Evolutionary conservation across 1,140 invertebrate genomes (phyloP).

Genomic region (Galleria mellonella): DNA sequence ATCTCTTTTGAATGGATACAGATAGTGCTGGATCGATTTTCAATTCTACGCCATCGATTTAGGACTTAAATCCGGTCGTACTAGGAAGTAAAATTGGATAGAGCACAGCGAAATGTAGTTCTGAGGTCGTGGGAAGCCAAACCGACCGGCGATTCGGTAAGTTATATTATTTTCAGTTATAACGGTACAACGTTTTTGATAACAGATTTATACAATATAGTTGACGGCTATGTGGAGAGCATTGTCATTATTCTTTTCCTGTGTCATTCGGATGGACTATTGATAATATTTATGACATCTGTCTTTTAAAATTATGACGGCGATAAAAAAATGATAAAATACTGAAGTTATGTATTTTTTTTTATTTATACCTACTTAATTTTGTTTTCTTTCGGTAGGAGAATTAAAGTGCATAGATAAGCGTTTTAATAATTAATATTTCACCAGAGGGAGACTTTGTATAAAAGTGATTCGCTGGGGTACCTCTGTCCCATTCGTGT

Average conservation of each 20-base stretch:
- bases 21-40: slow-evolving; percentile 23
- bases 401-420: too few relatives aligned
- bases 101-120: slow-evolving; percentile 58
- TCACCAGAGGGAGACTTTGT: too few relatives aligned
- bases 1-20: slow-evolving; percentile 53
- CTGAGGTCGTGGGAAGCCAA: slow-evolving; percentile 64
- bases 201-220: slow-evolving; percentile 22
- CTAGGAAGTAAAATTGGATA: slow-evolving; percentile 67
- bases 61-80: slow-evolving; percentile 28
- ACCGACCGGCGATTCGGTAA: slow-evolving; percentile 49
- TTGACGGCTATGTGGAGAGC: slow-evolving; percentile 1
- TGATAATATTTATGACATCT: slow-evolving; percentile 8
- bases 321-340: too few relatives aligned
- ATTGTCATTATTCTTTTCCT: slow-evolving; percentile 8
- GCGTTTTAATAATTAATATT: too few relatives aligned
- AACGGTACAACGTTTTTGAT: slow-evolving; percentile 58
- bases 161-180: slow-evolving; percentile 51
- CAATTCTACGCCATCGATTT: slow-evolving; percentile 13
- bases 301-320: slow-evolving; percentile 6
- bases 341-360: background rate
- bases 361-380: too few relatives aligned
- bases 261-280: slow-evolving; percentile 1
- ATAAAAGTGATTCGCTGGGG: too few relatives aligned
- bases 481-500: too few relatives aligned
- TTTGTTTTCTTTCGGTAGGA: too few relatives aligned